Conservation (phyloP, 2,113 vertebrate species). For the Boleophthalmus pectinirostris region DNA sequence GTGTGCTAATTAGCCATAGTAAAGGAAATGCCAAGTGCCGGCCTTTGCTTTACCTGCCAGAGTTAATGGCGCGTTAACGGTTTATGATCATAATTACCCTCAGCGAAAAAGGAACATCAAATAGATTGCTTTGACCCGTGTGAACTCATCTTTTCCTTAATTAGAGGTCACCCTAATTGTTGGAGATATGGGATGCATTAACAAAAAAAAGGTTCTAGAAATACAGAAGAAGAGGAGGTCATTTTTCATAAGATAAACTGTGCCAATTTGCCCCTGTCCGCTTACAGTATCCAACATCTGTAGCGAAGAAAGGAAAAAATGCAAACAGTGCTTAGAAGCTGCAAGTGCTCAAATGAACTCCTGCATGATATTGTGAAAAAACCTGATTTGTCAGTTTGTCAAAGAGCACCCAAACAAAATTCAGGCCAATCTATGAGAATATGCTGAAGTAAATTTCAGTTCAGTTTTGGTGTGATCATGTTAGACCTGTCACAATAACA, state of each 20-base stretch:
- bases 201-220: conserved; percentile 56
- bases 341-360: conserved; percentile 32
- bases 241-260: conserved; percentile 57
- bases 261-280: conserved; percentile 22
- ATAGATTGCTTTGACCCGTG: conserved; percentile 73
- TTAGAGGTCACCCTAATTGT: conserved; percentile 72
- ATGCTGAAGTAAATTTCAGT: conserved; percentile 37
- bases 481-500: neutral
- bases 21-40: conserved; percentile 52
- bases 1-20: conserved; percentile 44
- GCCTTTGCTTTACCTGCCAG: conserved; percentile 59
- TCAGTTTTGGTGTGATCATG: conserved; percentile 20
- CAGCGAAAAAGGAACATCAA: conserved; percentile 49
- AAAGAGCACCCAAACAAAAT: conserved; percentile 46
- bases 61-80: conserved; percentile 73
- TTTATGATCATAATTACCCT: conserved; percentile 75
- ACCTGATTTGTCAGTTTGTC: conserved; percentile 51
- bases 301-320: conserved; percentile 31
- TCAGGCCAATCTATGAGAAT: conserved; percentile 35
- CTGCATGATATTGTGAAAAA: conserved; percentile 50
- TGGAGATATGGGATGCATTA: conserved; percentile 61
- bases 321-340: conserved; percentile 31
- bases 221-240: conserved; percentile 32
- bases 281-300: conserved; percentile 47
- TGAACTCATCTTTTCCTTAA: conserved; percentile 73